A percentile compares a stretch with the other conserved stretches of the same genome.
Conservation (phyloP, 2,113 vertebrate genomes). For the Chinchilla lanigera region DNA sequence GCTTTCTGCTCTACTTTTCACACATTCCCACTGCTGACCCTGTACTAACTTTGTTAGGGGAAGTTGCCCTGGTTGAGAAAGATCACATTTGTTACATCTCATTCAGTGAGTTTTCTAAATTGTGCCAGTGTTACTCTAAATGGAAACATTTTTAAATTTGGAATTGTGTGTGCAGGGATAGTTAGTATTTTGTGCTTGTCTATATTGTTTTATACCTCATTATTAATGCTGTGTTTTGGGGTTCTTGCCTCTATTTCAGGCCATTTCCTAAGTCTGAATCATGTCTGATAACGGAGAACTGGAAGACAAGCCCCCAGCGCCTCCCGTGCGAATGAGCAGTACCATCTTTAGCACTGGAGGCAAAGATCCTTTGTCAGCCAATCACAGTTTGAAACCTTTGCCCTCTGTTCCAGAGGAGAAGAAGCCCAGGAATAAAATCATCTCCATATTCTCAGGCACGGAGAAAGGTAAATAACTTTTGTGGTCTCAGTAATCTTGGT, state of each 20-base stretch:
- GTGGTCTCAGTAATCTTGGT: not conserved
- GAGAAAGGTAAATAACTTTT: conserved; percentile 91
- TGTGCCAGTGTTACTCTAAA: conserved; percentile 13
- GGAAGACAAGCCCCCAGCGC: conserved; percentile 99
- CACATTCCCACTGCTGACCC: not conserved
- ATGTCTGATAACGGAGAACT: conserved; percentile 98
- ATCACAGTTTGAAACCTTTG: conserved; percentile 97
- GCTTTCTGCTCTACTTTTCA: conserved; percentile 44
- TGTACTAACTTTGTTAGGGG: conserved; percentile 28
- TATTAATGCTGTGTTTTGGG: conserved; percentile 38
- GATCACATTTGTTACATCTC: not conserved
- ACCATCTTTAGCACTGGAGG: conserved; percentile 92
- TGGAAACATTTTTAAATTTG: conserved; percentile 31
- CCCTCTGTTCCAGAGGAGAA: conserved; percentile 98
- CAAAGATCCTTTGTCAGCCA: conserved; percentile 93
- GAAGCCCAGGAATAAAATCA: conserved; percentile 96
- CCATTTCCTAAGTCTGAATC: conserved; percentile 80
- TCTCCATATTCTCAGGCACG: conserved; percentile 95
- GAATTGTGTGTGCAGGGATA: not conserved
- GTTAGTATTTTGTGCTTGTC: conserved; percentile 30
- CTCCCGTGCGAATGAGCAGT: conserved; percentile 96
- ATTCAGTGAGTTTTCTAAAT: not conserved
- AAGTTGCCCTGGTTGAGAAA: not conserved
- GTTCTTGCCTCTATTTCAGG: conserved; percentile 79
- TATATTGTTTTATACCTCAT: conserved; percentile 35